Base-by-base conservation (phyloP, 2,888 invertebrate genomes). In the Aleiodes alternator region DNA sequence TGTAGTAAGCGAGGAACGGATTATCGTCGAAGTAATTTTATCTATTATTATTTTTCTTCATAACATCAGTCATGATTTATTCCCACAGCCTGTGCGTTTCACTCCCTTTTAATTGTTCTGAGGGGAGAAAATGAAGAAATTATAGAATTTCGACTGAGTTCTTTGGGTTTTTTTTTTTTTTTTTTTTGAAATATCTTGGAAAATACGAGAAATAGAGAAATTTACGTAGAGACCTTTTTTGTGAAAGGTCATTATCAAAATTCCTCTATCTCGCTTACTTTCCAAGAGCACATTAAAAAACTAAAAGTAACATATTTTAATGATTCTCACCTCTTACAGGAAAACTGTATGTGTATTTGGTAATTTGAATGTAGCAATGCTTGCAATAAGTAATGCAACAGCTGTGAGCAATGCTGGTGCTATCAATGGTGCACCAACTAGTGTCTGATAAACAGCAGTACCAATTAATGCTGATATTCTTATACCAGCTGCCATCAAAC, bases 271-370 rank as follows among this genome's bases (percentile, higher is more conserved):
- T 43, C 43, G 9, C 43, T 9, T 43, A 43, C 0, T 9, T 43
- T 43, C 9, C 11, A 8, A 43, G 43, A 8, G 4, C 4, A 9
- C 7, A 34, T 6, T 34, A 34, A 34, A 34, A 34, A 34, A 34
- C 34, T 34, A 34, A 34, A 34, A 34, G 3, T 34, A 23, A 23
- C 16, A 61, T 59, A 59, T 34, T 8, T 38, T 14, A 38, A 7
- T 38, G 6, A 7, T 9, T 43, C 48, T 64, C 14, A 64, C 64
- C 64, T 6, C 48, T 87, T 88, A 90, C 82, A 90, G 86, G 79
- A 90, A 89, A 77, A 89, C 87, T 71, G 90, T 87, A 80, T 88
- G 89, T 69, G 91, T 90, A 79, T 91, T 90, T 69, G 90, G 89
- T 78, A 91, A 86, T 82, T 89, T 87, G 69, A 90, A 84, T 12